phyloP scores from a whole-genome alignment of 1,140 invertebrate genomes.

The Campoletis sonorensis region DNA sequence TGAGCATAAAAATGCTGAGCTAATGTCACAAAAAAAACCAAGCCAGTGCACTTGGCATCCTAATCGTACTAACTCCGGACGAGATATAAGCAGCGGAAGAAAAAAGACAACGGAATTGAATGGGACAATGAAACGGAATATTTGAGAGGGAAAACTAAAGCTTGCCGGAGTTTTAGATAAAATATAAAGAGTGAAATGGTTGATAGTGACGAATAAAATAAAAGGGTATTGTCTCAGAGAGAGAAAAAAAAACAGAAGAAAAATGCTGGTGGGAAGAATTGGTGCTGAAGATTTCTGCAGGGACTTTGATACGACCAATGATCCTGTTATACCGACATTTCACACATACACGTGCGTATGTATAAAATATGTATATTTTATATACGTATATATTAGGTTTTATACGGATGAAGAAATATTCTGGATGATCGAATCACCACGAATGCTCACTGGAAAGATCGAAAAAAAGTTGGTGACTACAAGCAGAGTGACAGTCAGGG shows the following conservation, averaged over 20 bases:
- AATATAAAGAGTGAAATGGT: neutral
- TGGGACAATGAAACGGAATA: too few species aligned
- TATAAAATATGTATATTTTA: too few species aligned
- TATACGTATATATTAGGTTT: neutral
- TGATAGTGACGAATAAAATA: neutral
- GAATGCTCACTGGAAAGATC: conserved; percentile 16
- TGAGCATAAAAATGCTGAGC: conserved; percentile 52
- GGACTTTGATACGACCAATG: conserved; percentile 5
- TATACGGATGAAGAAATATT: conserved; percentile 60
- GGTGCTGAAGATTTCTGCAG: neutral
- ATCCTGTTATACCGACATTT: neutral
- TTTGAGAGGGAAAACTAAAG: neutral
- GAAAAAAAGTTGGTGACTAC: conserved; percentile 35
- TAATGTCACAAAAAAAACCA: conserved; percentile 69
- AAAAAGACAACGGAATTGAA: too few species aligned
- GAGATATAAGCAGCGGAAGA: neutral
- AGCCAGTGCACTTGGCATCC: conserved; percentile 60
- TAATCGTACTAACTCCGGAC: conserved; percentile 50
- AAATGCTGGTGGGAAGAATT: neutral
- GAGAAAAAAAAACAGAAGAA: neutral
- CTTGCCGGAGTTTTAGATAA: neutral
- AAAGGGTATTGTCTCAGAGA: neutral
- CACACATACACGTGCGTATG: neutral
- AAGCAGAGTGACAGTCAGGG: conserved; percentile 60
- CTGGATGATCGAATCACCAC: conserved; percentile 50